Evolutionary conservation across 2,888 invertebrate species (phyloP).

Genomic region (Cheilosia impressa): DNA sequence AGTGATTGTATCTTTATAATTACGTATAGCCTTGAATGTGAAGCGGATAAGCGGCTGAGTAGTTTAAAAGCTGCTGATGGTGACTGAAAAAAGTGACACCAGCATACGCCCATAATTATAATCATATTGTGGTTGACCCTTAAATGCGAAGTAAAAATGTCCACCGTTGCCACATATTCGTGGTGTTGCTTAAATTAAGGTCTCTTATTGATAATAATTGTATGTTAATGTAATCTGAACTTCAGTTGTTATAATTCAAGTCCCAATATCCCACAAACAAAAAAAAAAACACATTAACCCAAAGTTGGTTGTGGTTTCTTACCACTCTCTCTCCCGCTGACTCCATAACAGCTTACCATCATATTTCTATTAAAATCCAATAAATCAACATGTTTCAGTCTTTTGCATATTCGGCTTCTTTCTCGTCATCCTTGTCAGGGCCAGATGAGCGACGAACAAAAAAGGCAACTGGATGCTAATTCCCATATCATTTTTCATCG

Average conservation of each 20-base stretch:
- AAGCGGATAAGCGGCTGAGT: conserved; percentile 19
- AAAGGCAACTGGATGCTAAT: conserved; percentile 61
- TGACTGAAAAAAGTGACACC: too few species aligned
- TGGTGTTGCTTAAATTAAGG: too few species aligned
- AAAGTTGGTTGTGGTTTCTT: conserved; percentile 17
- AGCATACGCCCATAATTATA: too few species aligned
- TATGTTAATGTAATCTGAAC: too few species aligned
- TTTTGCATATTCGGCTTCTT: conserved; percentile 43
- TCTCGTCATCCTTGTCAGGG: conserved; percentile 24
- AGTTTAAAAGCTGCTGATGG: background rate
- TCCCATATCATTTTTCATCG: conserved; percentile 74
- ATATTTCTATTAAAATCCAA: conserved; percentile 72
- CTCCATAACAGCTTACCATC: conserved; percentile 58
- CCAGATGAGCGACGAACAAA: conserved; percentile 8
- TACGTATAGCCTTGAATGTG: conserved; percentile 28
- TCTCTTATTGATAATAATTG: too few species aligned
- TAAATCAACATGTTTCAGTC: conserved; percentile 63
- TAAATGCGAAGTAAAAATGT: too few species aligned
- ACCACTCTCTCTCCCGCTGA: conserved; percentile 6
- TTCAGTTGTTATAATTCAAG: background rate
- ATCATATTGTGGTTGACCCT: too few species aligned
- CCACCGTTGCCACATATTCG: too few species aligned
- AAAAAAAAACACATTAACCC: background rate
- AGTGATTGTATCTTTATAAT: conserved; percentile 58
- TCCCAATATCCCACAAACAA: background rate